Conservation (phyloP, 1,140 invertebrate species). For the Heliconius congener region DNA sequence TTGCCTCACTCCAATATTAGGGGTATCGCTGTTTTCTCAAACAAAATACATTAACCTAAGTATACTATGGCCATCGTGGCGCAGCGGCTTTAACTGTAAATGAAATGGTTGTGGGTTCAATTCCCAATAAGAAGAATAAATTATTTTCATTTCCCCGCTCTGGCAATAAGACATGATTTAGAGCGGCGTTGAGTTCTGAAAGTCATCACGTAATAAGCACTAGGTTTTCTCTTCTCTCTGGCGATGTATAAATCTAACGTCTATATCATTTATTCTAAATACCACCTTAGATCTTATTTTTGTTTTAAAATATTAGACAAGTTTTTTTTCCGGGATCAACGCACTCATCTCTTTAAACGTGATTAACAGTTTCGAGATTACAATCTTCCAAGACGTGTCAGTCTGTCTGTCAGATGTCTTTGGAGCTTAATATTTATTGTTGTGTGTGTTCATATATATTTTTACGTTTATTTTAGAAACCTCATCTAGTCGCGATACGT, state of each 20-base stretch:
- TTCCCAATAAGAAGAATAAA: no score
- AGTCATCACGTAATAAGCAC: no score
- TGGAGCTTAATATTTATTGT: conserved; percentile 29
- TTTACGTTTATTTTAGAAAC: conserved; percentile 17
- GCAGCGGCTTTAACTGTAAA: background rate
- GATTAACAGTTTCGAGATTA: conserved; percentile 35
- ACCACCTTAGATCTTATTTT: background rate
- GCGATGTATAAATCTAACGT: background rate
- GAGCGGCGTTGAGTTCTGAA: no score
- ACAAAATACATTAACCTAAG: conserved; percentile 6
- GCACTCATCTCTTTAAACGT: conserved; percentile 20
- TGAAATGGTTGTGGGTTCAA: background rate
- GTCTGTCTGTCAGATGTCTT: conserved; percentile 29
- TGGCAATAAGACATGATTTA: no score
- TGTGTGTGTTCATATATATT: conserved; percentile 22
- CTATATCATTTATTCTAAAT: no score
- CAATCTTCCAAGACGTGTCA: conserved; percentile 32
- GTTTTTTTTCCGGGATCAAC: conserved; percentile 12
- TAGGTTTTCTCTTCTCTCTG: background rate
- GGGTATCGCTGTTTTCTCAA: conserved; percentile 23
- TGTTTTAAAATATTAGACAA: background rate
- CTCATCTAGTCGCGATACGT: background rate
- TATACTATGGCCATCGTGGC: background rate
- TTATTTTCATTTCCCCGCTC: no score
- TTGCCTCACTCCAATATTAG: conserved; percentile 64